Evolutionary conservation across 30 jellyfish, hydroid and myxozoan species (phyloP).

Genomic region (Aurelia sp.): DNA sequence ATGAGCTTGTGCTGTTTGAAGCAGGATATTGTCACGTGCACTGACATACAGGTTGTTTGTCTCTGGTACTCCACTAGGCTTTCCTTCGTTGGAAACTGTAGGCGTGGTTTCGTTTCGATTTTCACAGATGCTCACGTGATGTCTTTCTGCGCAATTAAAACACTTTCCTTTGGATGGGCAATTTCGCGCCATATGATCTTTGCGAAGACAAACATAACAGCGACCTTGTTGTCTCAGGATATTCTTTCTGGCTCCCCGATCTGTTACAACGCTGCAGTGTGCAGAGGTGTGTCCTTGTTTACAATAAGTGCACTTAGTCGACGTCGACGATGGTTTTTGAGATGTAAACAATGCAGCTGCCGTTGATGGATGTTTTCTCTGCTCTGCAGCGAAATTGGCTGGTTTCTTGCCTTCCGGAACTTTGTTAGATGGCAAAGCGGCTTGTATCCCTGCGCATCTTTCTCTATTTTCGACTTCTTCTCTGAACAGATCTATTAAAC

Average conservation of each 20-base stretch:
- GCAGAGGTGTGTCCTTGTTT: constrained; percentile 23
- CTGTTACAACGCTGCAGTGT: constrained; percentile 8
- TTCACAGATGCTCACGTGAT: constrained; percentile 36
- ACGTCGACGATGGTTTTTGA: too few species aligned
- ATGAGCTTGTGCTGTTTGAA: constrained; percentile 35
- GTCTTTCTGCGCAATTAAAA: constrained; percentile 9
- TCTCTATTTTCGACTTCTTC: constrained; percentile 38
- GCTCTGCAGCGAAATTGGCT: too few species aligned
- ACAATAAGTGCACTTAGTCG: constrained; percentile 24
- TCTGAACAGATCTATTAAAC: not conserved
- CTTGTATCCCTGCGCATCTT: constrained; percentile 32
- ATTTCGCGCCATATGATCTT: constrained; percentile 22
- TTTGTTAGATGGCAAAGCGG: constrained; percentile 23
- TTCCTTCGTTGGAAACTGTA: too few species aligned
- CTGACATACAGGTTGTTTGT: constrained; percentile 20
- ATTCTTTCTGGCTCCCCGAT: not conserved
- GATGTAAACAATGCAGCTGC: too few species aligned
- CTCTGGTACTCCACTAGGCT: not conserved
- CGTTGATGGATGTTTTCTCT: too few species aligned
- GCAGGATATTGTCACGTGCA: not conserved
- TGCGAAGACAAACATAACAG: constrained; percentile 14
- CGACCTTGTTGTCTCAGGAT: constrained; percentile 27
- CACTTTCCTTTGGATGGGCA: constrained; percentile 38
- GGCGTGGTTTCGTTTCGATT: not conserved
- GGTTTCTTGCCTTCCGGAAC: too few species aligned